Evolutionary conservation across 2,797 vertebrate genomes (phyloP).

Genomic region (Perodicticus potto): DNA sequence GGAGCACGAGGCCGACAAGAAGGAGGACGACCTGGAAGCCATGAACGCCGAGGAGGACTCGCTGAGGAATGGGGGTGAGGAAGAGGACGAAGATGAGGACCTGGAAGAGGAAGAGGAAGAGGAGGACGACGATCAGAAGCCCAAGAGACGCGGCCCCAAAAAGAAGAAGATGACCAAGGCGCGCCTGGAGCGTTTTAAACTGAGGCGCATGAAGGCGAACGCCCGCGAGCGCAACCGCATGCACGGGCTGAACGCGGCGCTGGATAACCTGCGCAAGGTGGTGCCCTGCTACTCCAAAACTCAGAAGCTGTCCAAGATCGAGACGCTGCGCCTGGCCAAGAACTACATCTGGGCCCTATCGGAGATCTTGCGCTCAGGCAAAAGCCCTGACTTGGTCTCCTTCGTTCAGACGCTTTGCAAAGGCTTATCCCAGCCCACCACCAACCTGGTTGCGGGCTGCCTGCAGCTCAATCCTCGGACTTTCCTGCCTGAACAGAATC

Average conservation of each 20-base stretch:
- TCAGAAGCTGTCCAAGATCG: constrained; percentile 98
- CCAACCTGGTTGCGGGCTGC: constrained; percentile 98
- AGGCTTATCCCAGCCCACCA: constrained; percentile 98
- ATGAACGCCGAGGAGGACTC: constrained; percentile 88
- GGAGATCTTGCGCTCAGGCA: constrained; percentile 96
- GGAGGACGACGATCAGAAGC: constrained; percentile 94
- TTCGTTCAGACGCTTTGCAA: constrained; percentile 99
- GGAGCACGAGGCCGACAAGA: constrained; percentile 91
- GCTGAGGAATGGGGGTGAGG: constrained; percentile 89
- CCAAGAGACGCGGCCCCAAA: constrained; percentile 97
- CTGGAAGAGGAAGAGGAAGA: constrained; percentile 92
- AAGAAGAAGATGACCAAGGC: constrained; percentile 99
- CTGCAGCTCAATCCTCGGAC: constrained; percentile 98
- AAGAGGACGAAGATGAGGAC: constrained; percentile 93
- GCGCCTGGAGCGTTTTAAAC: constrained; percentile 96
- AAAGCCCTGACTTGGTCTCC: constrained; percentile 96
- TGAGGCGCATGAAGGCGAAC: constrained; percentile 98
- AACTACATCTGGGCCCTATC: constrained; percentile 99
- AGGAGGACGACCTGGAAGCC: constrained; percentile 89
- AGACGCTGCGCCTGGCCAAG: constrained; percentile 97
- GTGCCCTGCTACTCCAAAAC: constrained; percentile 99
- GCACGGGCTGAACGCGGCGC: constrained; percentile 99
- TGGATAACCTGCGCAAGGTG: constrained; percentile 98
- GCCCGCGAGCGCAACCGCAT: constrained; percentile 98
- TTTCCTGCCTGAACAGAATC: constrained; percentile 97